phyloP scores from a whole-genome alignment of 2,113 vertebrate species.

The Triplophysa siluroides region DNA sequence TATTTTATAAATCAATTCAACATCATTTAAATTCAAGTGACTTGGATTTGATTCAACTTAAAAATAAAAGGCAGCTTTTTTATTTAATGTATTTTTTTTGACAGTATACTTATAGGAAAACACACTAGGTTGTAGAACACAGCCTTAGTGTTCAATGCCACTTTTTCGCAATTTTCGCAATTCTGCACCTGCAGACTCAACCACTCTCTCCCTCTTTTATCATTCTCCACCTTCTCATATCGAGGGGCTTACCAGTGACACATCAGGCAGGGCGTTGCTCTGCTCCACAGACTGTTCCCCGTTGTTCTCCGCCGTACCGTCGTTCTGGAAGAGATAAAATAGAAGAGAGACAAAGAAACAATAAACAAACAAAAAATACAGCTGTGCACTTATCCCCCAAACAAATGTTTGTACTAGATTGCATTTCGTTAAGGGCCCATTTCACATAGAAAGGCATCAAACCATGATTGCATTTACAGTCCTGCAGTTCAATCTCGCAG shows the following conservation, averaged over 20 bases:
- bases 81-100: too few relatives aligned
- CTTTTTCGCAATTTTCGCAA: not conserved
- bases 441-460: slow-evolving; percentile 32
- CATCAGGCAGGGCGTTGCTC: slow-evolving; percentile 81
- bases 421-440: slow-evolving; percentile 44
- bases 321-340: slow-evolving; percentile 75
- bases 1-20: too few relatives aligned
- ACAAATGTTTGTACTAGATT: slow-evolving; percentile 46
- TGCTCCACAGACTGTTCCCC: slow-evolving; percentile 74
- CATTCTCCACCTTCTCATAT: slow-evolving; percentile 23
- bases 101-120: too few relatives aligned
- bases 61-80: too few relatives aligned
- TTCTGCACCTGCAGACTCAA: not conserved
- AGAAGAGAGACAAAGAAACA: not conserved
- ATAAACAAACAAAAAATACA: slow-evolving; percentile 26
- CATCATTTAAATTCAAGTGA: too few relatives aligned
- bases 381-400: slow-evolving; percentile 45
- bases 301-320: slow-evolving; percentile 79
- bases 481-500: slow-evolving; percentile 5
- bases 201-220: not conserved
- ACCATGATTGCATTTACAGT: slow-evolving; percentile 29
- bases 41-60: too few relatives aligned
- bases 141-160: not conserved
- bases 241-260: slow-evolving; percentile 87
- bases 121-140: too few relatives aligned